These are phyloP conservation scores for Andricus grossulariae DNA, from an alignment of 1,140 invertebrate species.

Conservation along the genomic window DNA sequence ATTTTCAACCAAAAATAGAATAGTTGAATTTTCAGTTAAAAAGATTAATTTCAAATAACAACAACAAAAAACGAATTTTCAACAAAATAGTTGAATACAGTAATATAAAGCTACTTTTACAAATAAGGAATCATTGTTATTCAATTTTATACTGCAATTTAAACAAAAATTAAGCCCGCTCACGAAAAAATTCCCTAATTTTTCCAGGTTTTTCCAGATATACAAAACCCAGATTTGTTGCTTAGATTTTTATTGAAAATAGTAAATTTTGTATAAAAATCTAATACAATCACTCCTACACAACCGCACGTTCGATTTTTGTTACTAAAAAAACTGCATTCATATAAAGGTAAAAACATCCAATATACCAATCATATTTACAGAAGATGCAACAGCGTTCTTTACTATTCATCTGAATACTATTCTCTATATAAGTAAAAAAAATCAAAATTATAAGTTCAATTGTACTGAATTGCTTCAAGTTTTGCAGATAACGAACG, in stretches of 20 bases:
- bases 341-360: slow-evolving; percentile 40
- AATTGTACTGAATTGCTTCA: background rate
- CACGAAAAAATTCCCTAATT: no score
- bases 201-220: no score
- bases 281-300: slow-evolving; percentile 43
- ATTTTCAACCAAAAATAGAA: no score
- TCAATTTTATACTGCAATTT: no score
- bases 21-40: no score
- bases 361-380: slow-evolving; percentile 16
- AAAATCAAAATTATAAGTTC: background rate
- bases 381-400: background rate
- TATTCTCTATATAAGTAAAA: slow-evolving; percentile 8
- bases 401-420: background rate
- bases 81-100: no score
- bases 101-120: no score
- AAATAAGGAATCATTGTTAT: no score
- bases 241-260: slow-evolving; percentile 57
- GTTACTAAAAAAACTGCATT: slow-evolving; percentile 38
- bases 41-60: no score
- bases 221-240: background rate
- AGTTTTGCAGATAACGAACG: background rate
- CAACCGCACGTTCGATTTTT: slow-evolving; percentile 39
- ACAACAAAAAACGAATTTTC: no score
- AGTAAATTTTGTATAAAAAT: slow-evolving; percentile 52
- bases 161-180: no score